phyloP scores from a whole-genome alignment of 2,888 invertebrate genomes.

The Thymelicus sylvestris region DNA sequence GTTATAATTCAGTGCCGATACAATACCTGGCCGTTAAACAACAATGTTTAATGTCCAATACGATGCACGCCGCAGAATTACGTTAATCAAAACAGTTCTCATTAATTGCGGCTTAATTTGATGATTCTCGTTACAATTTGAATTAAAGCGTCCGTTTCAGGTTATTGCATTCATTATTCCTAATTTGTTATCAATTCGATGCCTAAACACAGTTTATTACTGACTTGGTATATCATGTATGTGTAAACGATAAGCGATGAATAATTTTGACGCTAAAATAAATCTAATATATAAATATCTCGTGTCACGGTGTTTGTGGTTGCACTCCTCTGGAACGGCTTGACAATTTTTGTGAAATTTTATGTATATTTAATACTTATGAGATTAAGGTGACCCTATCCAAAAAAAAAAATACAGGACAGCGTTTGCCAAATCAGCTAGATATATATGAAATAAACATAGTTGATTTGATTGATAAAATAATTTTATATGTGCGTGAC shows the following conservation, averaged over 20 bases:
- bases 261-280: no score
- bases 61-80: conserved; percentile 16
- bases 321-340: no score
- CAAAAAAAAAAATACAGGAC: no score
- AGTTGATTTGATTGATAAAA: no score
- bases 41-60: conserved; percentile 8
- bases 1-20: background rate
- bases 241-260: background rate
- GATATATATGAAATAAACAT: no score
- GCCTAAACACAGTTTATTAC: conserved; percentile 1
- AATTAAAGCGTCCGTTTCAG: conserved; percentile 33
- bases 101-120: conserved; percentile 33
- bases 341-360: no score
- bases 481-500: no score
- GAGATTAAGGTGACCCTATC: no score
- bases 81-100: conserved; percentile 29
- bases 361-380: no score
- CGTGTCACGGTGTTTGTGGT: no score
- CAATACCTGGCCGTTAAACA: conserved; percentile 4
- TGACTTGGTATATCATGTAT: background rate
- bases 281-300: no score
- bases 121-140: conserved; percentile 31
- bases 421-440: no score
- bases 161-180: conserved; percentile 36
- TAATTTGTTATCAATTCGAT: conserved; percentile 37